These are phyloP conservation scores for Arremon brunneinucha DNA, from an alignment of 2,797 vertebrate genomes.

Conservation along the genomic window DNA sequence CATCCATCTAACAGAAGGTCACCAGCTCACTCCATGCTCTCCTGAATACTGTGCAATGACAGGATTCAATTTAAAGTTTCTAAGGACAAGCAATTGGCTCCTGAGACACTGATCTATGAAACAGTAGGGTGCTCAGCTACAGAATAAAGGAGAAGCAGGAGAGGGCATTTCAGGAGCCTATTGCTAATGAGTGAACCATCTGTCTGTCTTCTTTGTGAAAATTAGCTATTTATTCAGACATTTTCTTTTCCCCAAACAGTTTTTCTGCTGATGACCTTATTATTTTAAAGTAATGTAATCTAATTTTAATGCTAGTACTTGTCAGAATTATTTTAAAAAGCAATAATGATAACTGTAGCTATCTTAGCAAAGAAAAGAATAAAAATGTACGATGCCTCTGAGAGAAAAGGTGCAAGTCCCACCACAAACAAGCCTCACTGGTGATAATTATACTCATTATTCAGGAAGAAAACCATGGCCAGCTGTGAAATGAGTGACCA, in stretches of 20 bases:
- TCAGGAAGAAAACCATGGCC: background rate
- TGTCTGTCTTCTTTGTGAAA: conserved; percentile 31
- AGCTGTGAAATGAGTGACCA: conserved; percentile 28
- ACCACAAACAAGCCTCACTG: background rate
- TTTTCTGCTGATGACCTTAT: conserved; percentile 5
- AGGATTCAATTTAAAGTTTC: background rate
- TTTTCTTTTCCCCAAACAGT: background rate
- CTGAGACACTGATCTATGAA: background rate
- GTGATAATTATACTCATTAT: conserved; percentile 41
- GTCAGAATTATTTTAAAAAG: background rate
- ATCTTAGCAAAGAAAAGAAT: background rate
- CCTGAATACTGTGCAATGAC: background rate
- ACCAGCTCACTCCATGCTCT: background rate
- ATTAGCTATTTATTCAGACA: conserved; percentile 21
- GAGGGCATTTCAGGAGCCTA: conserved; percentile 2
- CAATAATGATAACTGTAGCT: background rate
- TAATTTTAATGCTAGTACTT: conserved; percentile 1
- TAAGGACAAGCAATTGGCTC: background rate
- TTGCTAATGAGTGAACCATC: conserved; percentile 47
- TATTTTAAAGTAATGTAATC: conserved; percentile 13
- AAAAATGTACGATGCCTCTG: background rate
- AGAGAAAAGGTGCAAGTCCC: background rate
- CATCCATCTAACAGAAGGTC: background rate
- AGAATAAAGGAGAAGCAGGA: conserved; percentile 9
- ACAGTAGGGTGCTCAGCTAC: conserved; percentile 19